These are phyloP conservation scores for Gallinago jamesoni DNA, from an alignment of 2,113 vertebrate species.

Conservation along the genomic window DNA sequence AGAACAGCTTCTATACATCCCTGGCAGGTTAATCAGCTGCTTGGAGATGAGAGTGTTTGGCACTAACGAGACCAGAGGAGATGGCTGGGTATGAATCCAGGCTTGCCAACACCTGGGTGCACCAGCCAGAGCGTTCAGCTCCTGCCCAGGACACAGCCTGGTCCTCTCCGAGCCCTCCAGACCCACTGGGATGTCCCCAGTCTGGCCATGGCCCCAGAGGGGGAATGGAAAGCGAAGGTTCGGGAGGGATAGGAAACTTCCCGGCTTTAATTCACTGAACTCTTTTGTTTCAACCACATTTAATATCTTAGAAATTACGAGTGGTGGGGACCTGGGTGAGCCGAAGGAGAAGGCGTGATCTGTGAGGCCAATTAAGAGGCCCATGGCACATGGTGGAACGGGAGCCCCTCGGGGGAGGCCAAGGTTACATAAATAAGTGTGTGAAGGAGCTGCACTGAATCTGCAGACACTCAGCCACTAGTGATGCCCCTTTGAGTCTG, in stretches of 20 bases:
- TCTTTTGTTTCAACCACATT: constrained; percentile 52
- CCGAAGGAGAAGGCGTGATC: constrained; percentile 31
- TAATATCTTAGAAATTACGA: constrained; percentile 69
- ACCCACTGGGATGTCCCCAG: not conserved
- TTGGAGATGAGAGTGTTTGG: not conserved
- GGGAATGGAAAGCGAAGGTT: not conserved
- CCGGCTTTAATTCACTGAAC: constrained; percentile 49
- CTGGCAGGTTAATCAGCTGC: not conserved
- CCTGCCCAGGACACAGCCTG: not conserved
- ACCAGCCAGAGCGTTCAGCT: not conserved
- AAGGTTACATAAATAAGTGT: constrained; percentile 63
- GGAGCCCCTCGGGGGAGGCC: constrained; percentile 33
- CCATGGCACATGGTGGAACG: not conserved
- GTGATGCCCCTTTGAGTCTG: constrained; percentile 31
- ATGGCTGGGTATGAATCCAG: not conserved
- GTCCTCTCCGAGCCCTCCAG: not conserved
- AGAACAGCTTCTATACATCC: not conserved
- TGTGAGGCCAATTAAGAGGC: constrained; percentile 54
- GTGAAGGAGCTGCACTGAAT: constrained; percentile 48
- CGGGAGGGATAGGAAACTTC: constrained; percentile 2
- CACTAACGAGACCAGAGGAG: no score
- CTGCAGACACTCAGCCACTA: constrained; percentile 30
- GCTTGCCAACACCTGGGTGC: not conserved
- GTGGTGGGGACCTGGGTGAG: constrained; percentile 10
- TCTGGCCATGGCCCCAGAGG: not conserved